phyloP scores from a whole-genome alignment of 2,113 vertebrate species.

The Enhydra lutris region DNA sequence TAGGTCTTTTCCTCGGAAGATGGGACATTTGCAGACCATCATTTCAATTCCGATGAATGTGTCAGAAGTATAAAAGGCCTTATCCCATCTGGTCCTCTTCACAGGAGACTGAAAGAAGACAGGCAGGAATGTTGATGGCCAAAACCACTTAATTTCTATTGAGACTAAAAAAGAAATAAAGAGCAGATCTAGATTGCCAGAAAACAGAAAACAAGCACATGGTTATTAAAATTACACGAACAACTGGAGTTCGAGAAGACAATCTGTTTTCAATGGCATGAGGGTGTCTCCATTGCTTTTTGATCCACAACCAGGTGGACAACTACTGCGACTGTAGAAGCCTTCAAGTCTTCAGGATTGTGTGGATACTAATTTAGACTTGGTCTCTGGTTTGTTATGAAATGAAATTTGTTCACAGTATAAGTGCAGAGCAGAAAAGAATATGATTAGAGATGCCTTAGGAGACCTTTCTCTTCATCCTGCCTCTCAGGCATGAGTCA shows the following conservation, averaged over 20 bases:
- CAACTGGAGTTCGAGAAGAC: not conserved
- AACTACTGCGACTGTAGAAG: not conserved
- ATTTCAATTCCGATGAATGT: not conserved
- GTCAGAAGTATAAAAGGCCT: not conserved
- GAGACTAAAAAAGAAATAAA: conserved; percentile 36
- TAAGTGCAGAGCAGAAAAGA: not conserved
- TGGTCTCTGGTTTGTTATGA: not conserved
- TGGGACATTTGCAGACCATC: not conserved
- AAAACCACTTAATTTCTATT: conserved; percentile 52
- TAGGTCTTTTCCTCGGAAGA: not conserved
- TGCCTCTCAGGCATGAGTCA: conserved; percentile 3
- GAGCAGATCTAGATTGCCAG: not conserved
- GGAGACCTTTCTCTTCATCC: not conserved
- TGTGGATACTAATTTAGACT: not conserved
- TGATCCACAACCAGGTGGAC: not conserved
- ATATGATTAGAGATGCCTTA: not conserved
- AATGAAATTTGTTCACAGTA: not conserved
- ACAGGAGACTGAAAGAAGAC: not conserved
- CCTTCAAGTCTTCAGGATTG: not conserved
- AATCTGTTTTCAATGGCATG: not conserved
- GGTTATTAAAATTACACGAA: conserved; percentile 32
- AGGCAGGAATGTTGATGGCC: not conserved
- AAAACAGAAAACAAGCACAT: conserved; percentile 41
- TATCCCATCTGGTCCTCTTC: conserved; percentile 29
- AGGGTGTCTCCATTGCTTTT: not conserved